Base-by-base conservation (phyloP, 2,888 invertebrate species). In the Stenodema calcarata region DNA sequence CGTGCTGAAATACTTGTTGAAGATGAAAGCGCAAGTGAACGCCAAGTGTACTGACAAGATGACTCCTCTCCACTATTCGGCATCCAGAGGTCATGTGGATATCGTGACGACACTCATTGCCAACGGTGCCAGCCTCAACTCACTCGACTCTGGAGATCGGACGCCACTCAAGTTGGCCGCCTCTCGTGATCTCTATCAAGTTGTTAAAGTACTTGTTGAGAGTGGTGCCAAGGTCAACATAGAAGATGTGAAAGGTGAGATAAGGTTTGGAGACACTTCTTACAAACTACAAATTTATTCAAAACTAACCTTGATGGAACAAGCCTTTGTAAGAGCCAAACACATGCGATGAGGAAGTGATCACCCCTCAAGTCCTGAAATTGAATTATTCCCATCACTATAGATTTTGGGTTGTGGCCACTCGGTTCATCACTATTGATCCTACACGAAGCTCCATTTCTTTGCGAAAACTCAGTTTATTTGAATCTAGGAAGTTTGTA, bases 131-230 rank as follows among this genome's bases (percentile, higher is more conserved):
- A 98, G 98, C 90, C 99, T 99, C 30, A 99, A 99, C 92, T 99
- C 99, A 9, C 99, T 99, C 14, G 99, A 99, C 92, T 99, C 99
- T 73, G 99, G 92, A 27, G 93, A 93, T 87, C 90, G 92, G 83
- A 92, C 92, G 11, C 92, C 93, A 0, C 90, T 93, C 81, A 91
- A 91, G 76, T 89, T 92, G 79, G 92, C 93, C 99, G 76, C 99
- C 98, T 91, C 99, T 98, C 92, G 98, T 98, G 92, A 96, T 95
- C 90, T 99, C 99, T 98, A 92, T 99, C 85, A 96, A 98, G 91
- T 92, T 35, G 92, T 92, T 11, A 90, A 91, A 88, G 89, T 92
- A 35, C 89, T 91, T 6, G 89, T 91, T 14, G 87, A 89, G 16
- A 87, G 89, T 82, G 91, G 91, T 18, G 91, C 91, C 35, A 91